These are phyloP conservation scores for Siniperca scherzeri DNA, from an alignment of 2,797 vertebrate species.

Conservation along the genomic window DNA sequence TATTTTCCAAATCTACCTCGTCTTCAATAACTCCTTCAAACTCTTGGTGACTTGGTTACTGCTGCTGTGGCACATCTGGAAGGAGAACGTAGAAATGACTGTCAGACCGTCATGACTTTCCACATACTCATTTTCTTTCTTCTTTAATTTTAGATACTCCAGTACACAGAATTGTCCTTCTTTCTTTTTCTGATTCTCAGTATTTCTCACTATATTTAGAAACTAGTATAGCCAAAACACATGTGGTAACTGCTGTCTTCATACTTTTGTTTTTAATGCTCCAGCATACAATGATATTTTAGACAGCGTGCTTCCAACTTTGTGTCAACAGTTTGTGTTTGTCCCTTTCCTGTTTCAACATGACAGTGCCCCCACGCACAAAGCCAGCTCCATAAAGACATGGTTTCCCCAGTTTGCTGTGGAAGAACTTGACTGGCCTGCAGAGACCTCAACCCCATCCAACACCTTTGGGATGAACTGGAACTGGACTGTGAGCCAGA, in stretches of 20 bases:
- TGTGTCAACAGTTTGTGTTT: not conserved
- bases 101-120: no score
- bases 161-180: not conserved
- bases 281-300: not conserved
- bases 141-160: not conserved
- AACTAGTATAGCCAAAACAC: not conserved
- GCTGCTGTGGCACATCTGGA: not conserved
- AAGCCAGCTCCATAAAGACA: no score
- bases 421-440: not conserved
- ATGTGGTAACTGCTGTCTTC: not conserved
- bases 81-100: not conserved
- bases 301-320: not conserved
- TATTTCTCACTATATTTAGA: conserved; percentile 1
- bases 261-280: not conserved
- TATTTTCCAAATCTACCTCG: no score
- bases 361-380: not conserved
- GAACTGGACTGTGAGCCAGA: not conserved
- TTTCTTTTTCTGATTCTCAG: not conserved
- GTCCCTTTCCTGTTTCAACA: conserved; percentile 7
- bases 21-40: not conserved
- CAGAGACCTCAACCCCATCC: not conserved
- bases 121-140: not conserved
- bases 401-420: not conserved
- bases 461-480: not conserved
- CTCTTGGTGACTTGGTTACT: fast-evolving